A percentile compares a stretch with the other conserved stretches of the same genome.
These are phyloP conservation scores for Melanerpes formicivorus DNA, from an alignment of 2,113 vertebrate species.

Conservation along the genomic window DNA sequence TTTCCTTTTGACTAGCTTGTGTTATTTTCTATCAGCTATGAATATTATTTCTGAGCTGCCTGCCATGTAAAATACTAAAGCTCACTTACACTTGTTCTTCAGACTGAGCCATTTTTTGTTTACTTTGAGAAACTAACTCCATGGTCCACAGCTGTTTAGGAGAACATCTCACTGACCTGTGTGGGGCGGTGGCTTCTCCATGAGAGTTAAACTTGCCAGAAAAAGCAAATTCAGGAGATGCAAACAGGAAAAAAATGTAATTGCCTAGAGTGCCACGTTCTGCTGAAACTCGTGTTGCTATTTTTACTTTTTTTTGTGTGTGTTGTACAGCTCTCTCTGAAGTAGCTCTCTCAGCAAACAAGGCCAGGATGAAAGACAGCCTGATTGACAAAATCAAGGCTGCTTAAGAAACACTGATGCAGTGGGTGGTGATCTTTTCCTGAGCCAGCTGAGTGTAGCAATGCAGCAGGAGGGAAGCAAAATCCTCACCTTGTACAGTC, in stretches of 20 bases:
- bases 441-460: not conserved
- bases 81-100: not conserved
- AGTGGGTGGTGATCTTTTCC: not conserved
- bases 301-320: constrained; percentile 49
- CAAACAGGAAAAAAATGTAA: not conserved
- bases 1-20: not conserved
- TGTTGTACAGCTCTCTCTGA: constrained; percentile 31
- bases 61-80: not conserved
- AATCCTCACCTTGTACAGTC: not conserved
- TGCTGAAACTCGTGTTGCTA: constrained; percentile 45
- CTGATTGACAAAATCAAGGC: constrained; percentile 58
- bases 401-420: constrained; percentile 32
- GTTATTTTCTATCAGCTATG: not conserved
- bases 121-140: not conserved
- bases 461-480: not conserved
- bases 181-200: not conserved
- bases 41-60: not conserved
- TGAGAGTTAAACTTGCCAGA: not conserved
- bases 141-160: not conserved
- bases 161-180: not conserved
- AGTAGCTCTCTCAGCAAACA: constrained; percentile 52
- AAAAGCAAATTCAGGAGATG: constrained; percentile 23
- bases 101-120: not conserved
- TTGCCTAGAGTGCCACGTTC: not conserved
- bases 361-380: constrained; percentile 49